Evolutionary conservation across 1,140 invertebrate species (phyloP).

Genomic region (Polypedilum vanderplanki): DNA sequence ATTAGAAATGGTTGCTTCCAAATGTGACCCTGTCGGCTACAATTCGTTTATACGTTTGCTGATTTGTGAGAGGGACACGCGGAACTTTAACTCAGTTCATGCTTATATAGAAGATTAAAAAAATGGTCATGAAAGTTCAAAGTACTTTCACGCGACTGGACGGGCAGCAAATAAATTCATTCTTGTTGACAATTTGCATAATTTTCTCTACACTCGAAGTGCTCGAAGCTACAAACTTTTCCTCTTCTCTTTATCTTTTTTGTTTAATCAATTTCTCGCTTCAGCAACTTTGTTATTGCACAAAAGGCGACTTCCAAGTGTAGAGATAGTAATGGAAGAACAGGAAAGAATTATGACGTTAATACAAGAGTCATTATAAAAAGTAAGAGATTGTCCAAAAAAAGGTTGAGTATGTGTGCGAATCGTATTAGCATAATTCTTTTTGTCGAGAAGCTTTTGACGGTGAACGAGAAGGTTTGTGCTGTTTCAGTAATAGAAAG

Average conservation of each 20-base stretch:
- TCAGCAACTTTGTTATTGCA: background rate
- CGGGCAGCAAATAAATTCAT: conserved; percentile 1
- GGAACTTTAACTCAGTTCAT: too few relatives aligned
- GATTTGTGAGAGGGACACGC: too few relatives aligned
- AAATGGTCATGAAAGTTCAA: conserved; percentile 12
- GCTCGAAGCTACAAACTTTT: too few relatives aligned
- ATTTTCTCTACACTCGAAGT: background rate
- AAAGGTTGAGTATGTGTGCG: background rate
- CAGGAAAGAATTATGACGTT: background rate
- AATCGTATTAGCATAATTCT: background rate
- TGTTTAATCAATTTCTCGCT: conserved; percentile 1
- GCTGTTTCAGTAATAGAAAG: background rate
- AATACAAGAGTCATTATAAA: background rate
- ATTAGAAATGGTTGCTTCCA: too few relatives aligned
- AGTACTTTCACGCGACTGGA: conserved; percentile 1
- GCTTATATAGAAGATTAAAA: background rate
- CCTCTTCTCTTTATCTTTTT: background rate
- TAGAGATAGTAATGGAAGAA: background rate
- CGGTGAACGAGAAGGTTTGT: background rate
- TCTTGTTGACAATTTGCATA: conserved; percentile 18
- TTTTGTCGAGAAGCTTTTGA: background rate
- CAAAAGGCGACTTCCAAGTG: background rate
- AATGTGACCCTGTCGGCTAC: too few relatives aligned
- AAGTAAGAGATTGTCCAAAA: background rate
- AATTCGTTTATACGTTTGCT: too few relatives aligned